Percentiles rank a stretch among this genome's conserved stretches.
These are phyloP conservation scores for Drosophila chauvacae DNA, from an alignment of 1,140 invertebrate species.

Conservation along the genomic window DNA sequence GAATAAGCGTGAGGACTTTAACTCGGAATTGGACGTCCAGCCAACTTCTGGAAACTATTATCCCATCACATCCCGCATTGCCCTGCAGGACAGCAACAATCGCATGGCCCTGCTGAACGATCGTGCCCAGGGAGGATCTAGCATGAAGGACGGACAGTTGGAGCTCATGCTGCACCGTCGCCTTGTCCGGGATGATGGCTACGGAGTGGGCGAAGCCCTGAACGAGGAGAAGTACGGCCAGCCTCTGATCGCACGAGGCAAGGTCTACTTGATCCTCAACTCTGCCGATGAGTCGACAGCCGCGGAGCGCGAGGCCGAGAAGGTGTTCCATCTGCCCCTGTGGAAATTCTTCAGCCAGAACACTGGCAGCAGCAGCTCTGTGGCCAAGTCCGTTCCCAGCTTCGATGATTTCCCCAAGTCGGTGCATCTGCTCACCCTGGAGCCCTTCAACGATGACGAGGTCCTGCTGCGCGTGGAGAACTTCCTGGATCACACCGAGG, in stretches of 20 bases:
- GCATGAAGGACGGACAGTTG: constrained; percentile 90
- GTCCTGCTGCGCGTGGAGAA: constrained; percentile 95
- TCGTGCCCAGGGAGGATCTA: constrained; percentile 94
- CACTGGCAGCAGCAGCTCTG: constrained; percentile 66
- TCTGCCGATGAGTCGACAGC: constrained; percentile 70
- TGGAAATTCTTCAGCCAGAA: constrained; percentile 83
- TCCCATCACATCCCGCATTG: constrained; percentile 94
- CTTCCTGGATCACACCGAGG: constrained; percentile 91
- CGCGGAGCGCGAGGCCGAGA: constrained; percentile 54
- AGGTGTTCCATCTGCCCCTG: constrained; percentile 69
- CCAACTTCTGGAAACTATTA: constrained; percentile 95
- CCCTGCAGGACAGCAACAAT: constrained; percentile 85
- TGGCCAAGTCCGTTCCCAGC: constrained; percentile 43
- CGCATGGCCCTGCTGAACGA: constrained; percentile 91
- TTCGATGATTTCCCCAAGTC: constrained; percentile 87
- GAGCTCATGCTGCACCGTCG: constrained; percentile 95
- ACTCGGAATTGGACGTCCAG: constrained; percentile 87
- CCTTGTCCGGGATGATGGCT: constrained; percentile 94
- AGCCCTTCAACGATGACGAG: constrained; percentile 90
- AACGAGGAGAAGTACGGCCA: constrained; percentile 92
- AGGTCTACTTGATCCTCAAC: constrained; percentile 87
- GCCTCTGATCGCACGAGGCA: constrained; percentile 93
- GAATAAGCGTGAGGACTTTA: constrained; percentile 91
- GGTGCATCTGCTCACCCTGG: constrained; percentile 94
- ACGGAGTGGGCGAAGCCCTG: constrained; percentile 96